A percentile compares a stretch with the other conserved stretches of the same genome.
These are phyloP conservation scores for Theocolax elegans DNA, from an alignment of 1,140 invertebrate species.

Conservation along the genomic window DNA sequence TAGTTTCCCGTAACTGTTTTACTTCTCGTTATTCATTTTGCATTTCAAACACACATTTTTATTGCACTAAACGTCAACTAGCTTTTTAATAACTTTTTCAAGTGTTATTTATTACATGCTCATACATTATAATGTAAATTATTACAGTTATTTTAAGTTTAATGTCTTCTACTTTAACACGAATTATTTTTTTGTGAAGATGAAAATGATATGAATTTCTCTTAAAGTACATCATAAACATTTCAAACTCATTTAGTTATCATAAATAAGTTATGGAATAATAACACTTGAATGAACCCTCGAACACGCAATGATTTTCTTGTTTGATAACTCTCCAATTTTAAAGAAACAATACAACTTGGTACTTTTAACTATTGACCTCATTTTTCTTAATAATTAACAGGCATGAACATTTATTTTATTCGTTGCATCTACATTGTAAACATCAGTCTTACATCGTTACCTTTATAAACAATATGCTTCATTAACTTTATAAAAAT, in stretches of 20 bases:
- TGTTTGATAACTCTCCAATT: conserved; percentile 31
- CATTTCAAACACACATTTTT: conserved; percentile 25
- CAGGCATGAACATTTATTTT: too few species aligned
- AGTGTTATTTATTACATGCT: conserved; percentile 7
- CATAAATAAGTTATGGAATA: conserved; percentile 35
- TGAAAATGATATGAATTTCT: conserved; percentile 28
- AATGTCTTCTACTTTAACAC: background rate
- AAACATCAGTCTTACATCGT: too few species aligned
- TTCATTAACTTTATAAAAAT: too few species aligned
- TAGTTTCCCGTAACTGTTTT: background rate
- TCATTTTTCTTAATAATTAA: conserved; percentile 17
- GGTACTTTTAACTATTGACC: conserved; percentile 19
- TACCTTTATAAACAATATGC: too few species aligned
- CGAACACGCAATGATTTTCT: conserved; percentile 32
- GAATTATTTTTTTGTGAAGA: conserved; percentile 6
- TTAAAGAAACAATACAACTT: background rate
- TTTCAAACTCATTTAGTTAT: conserved; percentile 36
- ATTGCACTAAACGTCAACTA: conserved; percentile 10
- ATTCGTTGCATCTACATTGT: too few species aligned
- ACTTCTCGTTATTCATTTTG: conserved; percentile 20
- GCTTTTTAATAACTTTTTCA: conserved; percentile 18
- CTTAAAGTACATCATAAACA: conserved; percentile 34
- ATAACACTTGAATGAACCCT: conserved; percentile 31
- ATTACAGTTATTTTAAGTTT: conserved; percentile 23
- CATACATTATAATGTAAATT: conserved; percentile 31